Percentiles rank a stretch among this genome's conserved stretches.
phyloP scores from a whole-genome alignment of 2,797 vertebrate species.

The Onychomys arenicola region DNA sequence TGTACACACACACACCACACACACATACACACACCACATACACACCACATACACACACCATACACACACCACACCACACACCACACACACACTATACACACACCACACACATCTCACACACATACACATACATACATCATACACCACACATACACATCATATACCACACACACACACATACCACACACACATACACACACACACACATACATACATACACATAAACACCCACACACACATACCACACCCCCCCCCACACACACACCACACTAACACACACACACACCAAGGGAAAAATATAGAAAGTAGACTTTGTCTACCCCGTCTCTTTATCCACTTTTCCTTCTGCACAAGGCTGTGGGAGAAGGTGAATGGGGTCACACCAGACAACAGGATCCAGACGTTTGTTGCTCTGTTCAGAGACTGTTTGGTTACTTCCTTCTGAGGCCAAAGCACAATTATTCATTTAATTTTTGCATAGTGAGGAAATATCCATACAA shows the following conservation, averaged over 20 bases:
- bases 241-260: too few relatives aligned
- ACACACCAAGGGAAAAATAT: not conserved
- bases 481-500: not conserved
- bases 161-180: not conserved
- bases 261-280: not conserved
- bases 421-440: not conserved
- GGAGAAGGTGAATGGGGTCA: too few relatives aligned
- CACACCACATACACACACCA: not conserved
- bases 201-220: not conserved
- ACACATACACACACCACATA: not conserved
- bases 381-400: not conserved
- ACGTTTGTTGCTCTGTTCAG: not conserved
- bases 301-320: not conserved
- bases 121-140: accelerated
- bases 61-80: not conserved
- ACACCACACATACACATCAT: not conserved
- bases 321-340: not conserved
- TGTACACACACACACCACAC: not conserved
- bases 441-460: not conserved
- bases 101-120: not conserved
- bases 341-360: not conserved
- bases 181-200: not conserved
- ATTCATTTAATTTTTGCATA: conserved; percentile 25
- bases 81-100: not conserved
- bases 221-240: not conserved